phyloP scores from a whole-genome alignment of 2,797 vertebrate species.

The Lagocephalus sceleratus region DNA sequence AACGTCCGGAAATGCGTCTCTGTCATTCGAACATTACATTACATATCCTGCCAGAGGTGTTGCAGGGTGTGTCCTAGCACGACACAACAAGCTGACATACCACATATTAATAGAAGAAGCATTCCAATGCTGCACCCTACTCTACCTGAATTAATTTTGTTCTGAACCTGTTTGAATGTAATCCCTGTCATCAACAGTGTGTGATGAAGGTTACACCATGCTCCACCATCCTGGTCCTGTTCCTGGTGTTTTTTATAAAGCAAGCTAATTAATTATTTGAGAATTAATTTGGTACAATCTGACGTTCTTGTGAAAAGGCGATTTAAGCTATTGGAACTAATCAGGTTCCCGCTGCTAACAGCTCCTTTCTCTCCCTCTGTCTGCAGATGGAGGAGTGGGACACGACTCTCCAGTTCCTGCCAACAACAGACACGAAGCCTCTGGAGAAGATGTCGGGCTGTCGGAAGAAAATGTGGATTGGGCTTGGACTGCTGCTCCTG shows the following conservation, averaged over 20 bases:
- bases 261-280: no score
- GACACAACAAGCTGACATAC: not conserved
- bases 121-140: slow-evolving; percentile 15
- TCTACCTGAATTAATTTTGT: not conserved
- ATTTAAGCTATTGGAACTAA: no score
- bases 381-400: slow-evolving; percentile 45
- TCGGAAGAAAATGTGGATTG: slow-evolving; percentile 40
- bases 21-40: no score
- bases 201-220: not conserved
- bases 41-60: no score
- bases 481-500: slow-evolving; percentile 1
- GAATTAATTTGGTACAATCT: no score
- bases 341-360: no score
- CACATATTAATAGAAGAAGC: not conserved
- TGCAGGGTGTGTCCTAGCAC: not conserved
- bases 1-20: no score
- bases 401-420: slow-evolving; percentile 76
- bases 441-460: slow-evolving; percentile 70
- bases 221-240: no score
- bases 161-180: no score
- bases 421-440: slow-evolving; percentile 68
- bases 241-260: no score
- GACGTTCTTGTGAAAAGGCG: no score
- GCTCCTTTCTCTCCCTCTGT: not conserved
- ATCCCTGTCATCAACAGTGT: no score